Conservation (phyloP, 2,113 vertebrate species). For the Otus sunia region DNA sequence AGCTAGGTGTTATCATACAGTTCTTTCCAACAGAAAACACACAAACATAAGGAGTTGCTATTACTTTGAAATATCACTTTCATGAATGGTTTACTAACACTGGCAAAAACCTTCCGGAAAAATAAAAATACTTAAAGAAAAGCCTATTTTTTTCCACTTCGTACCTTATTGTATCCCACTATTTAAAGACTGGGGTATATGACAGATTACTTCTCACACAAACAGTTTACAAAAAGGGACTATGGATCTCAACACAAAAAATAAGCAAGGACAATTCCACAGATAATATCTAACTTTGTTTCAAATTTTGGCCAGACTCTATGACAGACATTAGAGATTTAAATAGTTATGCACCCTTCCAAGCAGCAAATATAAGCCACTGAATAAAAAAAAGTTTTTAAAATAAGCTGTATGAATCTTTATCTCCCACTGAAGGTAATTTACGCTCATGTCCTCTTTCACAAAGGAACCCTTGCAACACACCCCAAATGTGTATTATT, state of each 20-base stretch:
- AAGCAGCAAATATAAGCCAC: neutral
- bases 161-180: neutral
- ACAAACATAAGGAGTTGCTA: neutral
- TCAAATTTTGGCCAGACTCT: neutral
- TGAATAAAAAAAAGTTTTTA: neutral
- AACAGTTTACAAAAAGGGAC: neutral
- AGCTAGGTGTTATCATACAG: neutral
- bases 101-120: neutral
- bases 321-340: neutral
- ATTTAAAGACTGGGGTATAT: neutral
- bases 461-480: neutral
- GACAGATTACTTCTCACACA: neutral
- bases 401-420: neutral
- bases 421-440: neutral
- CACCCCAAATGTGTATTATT: neutral
- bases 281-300: neutral
- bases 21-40: neutral
- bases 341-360: neutral
- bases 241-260: neutral
- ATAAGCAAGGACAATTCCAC: neutral
- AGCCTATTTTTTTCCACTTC: neutral
- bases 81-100: neutral
- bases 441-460: neutral
- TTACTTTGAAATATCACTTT: slow-evolving; percentile 30
- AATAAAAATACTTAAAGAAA: neutral